Evolutionary conservation across 2,888 invertebrate species (phyloP), one percentile per base, ranked within the genome.

Genomic region (Vanessa cardui): DNA sequence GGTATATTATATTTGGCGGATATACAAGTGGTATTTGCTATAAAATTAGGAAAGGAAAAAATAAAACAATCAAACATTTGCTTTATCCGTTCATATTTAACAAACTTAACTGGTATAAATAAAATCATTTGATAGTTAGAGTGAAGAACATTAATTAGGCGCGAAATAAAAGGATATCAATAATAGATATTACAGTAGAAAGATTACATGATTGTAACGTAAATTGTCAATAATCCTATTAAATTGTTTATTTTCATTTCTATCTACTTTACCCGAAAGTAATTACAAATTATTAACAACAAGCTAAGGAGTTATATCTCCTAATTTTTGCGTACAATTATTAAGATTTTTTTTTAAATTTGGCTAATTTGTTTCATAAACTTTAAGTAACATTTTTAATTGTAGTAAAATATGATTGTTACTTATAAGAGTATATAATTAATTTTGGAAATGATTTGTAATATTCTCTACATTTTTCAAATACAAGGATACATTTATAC

Each of bases 71-170:
- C 72, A 62, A 62, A 54, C 44, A 21, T 69, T 69, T 61, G 54
- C 64, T 72, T 73, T 70, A 72, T 76, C 72, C 66, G 68, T 73
- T 73, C 71, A 69, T 73, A 72, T 75, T 74, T 68, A 72, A 72
- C 70, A 72, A 72, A 72, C 69, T 61, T 72, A 72, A 72, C 70
- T 65, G 70, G 56, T 68, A 69, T 70, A 72, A 72, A 72, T 72
- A 72, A 72, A 69, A 66, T 64, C 64, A 69, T 69, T 71, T 71
- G 66, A 71, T 64, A 71, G 71, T 59, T 64, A 68, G 39, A 71
- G 64, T 66, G 64, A 69, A 71, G 64, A 64, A 69, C 31, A 54
- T 58, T 47, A 60, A 54, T 68, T 62, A 67, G 59, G 69, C 67
- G 66, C 67, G 46, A 70, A 65, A 52, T 58, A 64, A 58, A 47